Evolutionary conservation across 2,113 vertebrate genomes (phyloP).

Genomic region (Glareola pratincola): DNA sequence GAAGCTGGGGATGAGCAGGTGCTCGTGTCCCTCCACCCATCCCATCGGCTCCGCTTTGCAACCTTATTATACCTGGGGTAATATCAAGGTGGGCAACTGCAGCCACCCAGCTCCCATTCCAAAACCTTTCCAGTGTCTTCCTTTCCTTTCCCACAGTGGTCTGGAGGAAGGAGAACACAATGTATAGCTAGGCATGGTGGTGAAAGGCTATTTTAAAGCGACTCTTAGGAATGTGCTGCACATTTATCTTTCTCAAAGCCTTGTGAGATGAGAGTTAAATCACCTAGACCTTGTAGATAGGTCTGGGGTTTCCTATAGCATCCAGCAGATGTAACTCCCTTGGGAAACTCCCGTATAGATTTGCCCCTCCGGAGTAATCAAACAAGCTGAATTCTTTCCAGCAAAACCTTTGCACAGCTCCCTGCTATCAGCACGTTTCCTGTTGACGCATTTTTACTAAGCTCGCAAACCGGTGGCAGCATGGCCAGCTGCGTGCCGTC

Average conservation of each 20-base stretch:
- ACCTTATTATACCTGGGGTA: not conserved
- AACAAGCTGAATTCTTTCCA: not conserved
- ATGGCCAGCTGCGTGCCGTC: not conserved
- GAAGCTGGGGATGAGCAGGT: not conserved
- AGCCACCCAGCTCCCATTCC: not conserved
- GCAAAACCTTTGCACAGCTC: not conserved
- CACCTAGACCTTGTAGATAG: not conserved
- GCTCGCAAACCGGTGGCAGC: not conserved
- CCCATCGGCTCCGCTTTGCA: not conserved
- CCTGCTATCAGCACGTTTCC: not conserved
- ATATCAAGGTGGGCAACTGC: not conserved
- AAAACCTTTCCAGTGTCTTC: not conserved
- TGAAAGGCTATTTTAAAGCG: not conserved
- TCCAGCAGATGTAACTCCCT: not conserved
- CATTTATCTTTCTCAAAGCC: not conserved
- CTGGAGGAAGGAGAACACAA: not conserved
- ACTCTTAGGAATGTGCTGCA: not conserved
- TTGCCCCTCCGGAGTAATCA: not conserved
- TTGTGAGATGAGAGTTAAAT: not conserved
- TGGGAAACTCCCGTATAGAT: not conserved
- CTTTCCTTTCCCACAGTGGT: not conserved
- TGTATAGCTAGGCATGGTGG: not conserved
- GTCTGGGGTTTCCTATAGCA: not conserved
- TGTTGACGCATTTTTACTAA: not conserved
- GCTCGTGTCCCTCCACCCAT: accelerated